These are phyloP conservation scores for Xestoiulus laeticollis DNA, from an alignment of 2,888 invertebrate species.

Conservation along the genomic window DNA sequence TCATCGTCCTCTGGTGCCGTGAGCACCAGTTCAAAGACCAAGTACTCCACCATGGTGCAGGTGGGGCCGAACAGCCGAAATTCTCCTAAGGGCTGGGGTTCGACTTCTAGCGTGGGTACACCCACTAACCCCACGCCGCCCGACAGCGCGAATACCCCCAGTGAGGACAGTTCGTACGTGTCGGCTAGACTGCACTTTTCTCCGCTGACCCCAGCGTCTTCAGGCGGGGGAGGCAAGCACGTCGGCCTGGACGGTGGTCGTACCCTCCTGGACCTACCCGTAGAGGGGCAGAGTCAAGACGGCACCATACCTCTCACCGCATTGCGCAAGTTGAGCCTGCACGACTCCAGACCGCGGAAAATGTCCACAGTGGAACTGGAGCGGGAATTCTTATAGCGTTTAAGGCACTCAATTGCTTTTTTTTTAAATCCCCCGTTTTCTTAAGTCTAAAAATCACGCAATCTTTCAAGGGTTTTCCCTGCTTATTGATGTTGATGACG, in stretches of 20 bases:
- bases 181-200: conserved; percentile 85
- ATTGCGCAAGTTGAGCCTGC: conserved; percentile 52
- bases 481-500: not conserved
- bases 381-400: conserved; percentile 53
- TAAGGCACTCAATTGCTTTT: not conserved
- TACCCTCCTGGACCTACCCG: conserved; percentile 71
- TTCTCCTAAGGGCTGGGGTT: conserved; percentile 64
- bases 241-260: conserved; percentile 60
- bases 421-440: not conserved
- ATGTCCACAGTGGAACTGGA: conserved; percentile 54
- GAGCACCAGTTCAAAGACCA: conserved; percentile 66
- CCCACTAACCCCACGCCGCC: conserved; percentile 87
- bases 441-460: not conserved
- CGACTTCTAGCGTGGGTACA: conserved; percentile 72
- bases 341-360: conserved; percentile 52
- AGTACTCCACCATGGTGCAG: conserved; percentile 70
- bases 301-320: conserved; percentile 67
- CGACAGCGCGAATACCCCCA: conserved; percentile 75
- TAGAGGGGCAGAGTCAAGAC: conserved; percentile 69
- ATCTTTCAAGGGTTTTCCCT: not conserved
- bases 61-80: conserved; percentile 53
- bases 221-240: conserved; percentile 53
- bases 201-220: conserved; percentile 74
- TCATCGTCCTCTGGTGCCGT: conserved; percentile 20
- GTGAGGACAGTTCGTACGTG: conserved; percentile 88